Conservation (phyloP, 2,113 vertebrate genomes). For the Pseudopipra pipra region DNA sequence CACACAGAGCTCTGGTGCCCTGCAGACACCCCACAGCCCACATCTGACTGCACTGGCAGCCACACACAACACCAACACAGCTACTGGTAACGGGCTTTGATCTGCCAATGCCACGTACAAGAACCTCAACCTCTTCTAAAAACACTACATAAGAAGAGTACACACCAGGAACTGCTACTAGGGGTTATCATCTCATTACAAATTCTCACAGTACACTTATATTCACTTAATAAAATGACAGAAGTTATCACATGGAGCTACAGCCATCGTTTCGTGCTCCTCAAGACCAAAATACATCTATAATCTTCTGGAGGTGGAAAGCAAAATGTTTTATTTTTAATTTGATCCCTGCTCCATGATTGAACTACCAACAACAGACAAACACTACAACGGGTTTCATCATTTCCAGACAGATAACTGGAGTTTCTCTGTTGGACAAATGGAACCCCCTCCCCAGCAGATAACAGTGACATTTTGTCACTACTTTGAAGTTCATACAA, state of each 20-base stretch:
- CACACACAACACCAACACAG: not conserved
- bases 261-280: not conserved
- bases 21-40: not conserved
- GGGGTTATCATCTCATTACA: not conserved
- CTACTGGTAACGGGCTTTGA: not conserved
- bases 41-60: not conserved
- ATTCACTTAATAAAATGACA: not conserved
- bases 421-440: not conserved
- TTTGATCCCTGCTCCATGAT: not conserved
- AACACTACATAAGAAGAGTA: not conserved
- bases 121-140: not conserved
- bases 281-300: not conserved
- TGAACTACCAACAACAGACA: not conserved
- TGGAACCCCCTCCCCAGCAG: not conserved
- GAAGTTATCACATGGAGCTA: not conserved
- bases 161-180: not conserved
- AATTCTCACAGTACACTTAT: not conserved
- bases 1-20: not conserved
- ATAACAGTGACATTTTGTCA: not conserved
- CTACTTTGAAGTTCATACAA: not conserved
- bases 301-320: not conserved
- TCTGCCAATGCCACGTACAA: not conserved
- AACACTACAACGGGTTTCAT: not conserved
- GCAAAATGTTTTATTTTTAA: not conserved
- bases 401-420: not conserved